phyloP scores from a whole-genome alignment of 2,113 vertebrate species.

The Cheilinus undulatus region DNA sequence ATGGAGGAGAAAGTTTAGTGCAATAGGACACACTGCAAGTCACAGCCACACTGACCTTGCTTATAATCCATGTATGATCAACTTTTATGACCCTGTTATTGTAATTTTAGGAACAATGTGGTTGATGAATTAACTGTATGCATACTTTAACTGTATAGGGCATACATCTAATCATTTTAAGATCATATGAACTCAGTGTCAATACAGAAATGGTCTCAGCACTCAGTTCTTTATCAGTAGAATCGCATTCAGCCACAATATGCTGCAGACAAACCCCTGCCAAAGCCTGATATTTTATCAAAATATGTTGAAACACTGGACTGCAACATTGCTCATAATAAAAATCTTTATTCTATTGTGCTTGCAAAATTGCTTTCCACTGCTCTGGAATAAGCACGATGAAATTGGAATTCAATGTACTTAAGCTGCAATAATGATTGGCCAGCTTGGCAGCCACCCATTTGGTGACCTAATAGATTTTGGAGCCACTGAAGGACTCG shows the following conservation, averaged over 20 bases:
- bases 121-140: not conserved
- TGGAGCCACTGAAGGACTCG: constrained; percentile 40
- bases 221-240: constrained; percentile 40
- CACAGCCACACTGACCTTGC: constrained; percentile 7
- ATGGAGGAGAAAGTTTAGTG: not conserved
- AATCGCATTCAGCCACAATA: constrained; percentile 44
- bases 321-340: constrained; percentile 67
- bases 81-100: constrained; percentile 3
- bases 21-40: not conserved
- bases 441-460: constrained; percentile 71
- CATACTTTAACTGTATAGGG: not conserved
- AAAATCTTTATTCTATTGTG: constrained; percentile 73
- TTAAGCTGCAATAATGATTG: constrained; percentile 76
- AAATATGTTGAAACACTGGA: constrained; percentile 72
- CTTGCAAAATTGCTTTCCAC: constrained; percentile 75
- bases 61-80: constrained; percentile 18
- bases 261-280: constrained; percentile 36
- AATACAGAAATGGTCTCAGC: constrained; percentile 20
- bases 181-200: not conserved
- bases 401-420: constrained; percentile 76
- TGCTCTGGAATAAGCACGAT: constrained; percentile 58
- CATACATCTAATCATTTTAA: constrained; percentile 6
- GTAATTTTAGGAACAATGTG: not conserved
- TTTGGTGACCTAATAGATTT: constrained; percentile 74
- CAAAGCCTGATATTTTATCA: constrained; percentile 61